A percentile compares a stretch with the other conserved stretches of the same genome.
Evolutionary conservation across 2,888 invertebrate genomes (phyloP).

Genomic region (Balanococcus diminutus): DNA sequence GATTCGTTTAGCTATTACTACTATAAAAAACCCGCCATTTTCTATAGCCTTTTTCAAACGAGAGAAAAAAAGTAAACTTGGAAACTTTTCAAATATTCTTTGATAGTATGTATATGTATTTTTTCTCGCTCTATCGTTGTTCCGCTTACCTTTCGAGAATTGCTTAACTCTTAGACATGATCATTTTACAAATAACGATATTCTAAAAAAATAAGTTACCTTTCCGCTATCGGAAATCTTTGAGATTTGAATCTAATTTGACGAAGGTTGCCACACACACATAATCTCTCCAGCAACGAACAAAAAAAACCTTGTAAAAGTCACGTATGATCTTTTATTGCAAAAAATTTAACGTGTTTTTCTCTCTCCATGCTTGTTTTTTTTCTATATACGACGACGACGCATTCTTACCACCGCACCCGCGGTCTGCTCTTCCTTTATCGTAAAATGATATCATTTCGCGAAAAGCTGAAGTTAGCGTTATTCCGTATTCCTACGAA

Average conservation of each 20-base stretch:
- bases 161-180: conserved; percentile 25
- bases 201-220: conserved; percentile 18
- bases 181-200: conserved; percentile 32
- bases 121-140: background rate
- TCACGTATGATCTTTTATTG: conserved; percentile 37
- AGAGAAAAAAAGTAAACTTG: conserved; percentile 26
- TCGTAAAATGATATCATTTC: conserved; percentile 25
- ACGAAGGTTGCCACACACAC: conserved; percentile 13
- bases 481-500: background rate
- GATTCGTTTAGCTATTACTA: background rate
- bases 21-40: conserved; percentile 9
- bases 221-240: conserved; percentile 22
- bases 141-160: background rate
- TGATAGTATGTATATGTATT: background rate
- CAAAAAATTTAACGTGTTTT: conserved; percentile 20
- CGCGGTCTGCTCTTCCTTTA: background rate
- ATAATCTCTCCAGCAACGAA: conserved; percentile 15
- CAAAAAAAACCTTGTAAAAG: background rate
- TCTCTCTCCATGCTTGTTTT: background rate
- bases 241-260: conserved; percentile 34
- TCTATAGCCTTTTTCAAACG: background rate
- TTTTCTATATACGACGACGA: background rate
- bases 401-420: too few species aligned
- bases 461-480: conserved; percentile 24
- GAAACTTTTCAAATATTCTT: conserved; percentile 30